Evolutionary conservation across 2,888 invertebrate genomes (phyloP).

Genomic region (Alloscopus bannaensis): DNA sequence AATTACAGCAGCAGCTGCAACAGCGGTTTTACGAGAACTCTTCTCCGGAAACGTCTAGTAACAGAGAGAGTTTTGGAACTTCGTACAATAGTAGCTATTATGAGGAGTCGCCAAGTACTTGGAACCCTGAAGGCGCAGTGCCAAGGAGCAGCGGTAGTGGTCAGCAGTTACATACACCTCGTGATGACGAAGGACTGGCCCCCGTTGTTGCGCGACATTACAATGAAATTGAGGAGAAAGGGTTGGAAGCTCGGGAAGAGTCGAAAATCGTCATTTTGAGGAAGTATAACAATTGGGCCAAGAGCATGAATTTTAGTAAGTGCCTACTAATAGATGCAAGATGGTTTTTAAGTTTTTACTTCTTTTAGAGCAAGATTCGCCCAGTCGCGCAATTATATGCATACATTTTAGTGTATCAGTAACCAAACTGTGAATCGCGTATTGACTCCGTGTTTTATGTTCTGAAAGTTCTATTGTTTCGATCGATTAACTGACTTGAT

Average conservation of each 20-base stretch:
- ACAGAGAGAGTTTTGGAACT: background rate
- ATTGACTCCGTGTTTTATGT: too few relatives aligned
- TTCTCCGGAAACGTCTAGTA: background rate
- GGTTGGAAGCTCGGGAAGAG: slow-evolving; percentile 86
- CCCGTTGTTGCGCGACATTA: slow-evolving; percentile 92
- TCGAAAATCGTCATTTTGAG: slow-evolving; percentile 95
- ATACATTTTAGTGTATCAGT: too few relatives aligned
- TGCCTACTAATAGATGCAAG: slow-evolving; percentile 28
- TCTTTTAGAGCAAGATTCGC: too few relatives aligned
- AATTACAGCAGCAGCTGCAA: background rate
- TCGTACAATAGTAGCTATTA: slow-evolving; percentile 2
- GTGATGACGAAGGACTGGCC: slow-evolving; percentile 42
- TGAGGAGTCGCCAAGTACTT: background rate
- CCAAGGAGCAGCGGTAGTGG: background rate
- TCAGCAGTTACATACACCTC: background rate
- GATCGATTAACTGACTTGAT: too few relatives aligned
- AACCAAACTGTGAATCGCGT: too few relatives aligned
- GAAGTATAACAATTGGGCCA: slow-evolving; percentile 99
- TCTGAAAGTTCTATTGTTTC: too few relatives aligned
- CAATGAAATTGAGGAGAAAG: slow-evolving; percentile 90
- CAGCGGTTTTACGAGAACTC: background rate
- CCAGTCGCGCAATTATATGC: too few relatives aligned
- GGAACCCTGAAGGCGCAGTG: background rate
- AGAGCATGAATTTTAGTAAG: slow-evolving; percentile 94
- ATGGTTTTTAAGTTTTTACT: too few relatives aligned